Evolutionary conservation across 37 sponge, comb jelly and placozoan genomes (phyloP).

Genomic region (Hormiphora californensis): DNA sequence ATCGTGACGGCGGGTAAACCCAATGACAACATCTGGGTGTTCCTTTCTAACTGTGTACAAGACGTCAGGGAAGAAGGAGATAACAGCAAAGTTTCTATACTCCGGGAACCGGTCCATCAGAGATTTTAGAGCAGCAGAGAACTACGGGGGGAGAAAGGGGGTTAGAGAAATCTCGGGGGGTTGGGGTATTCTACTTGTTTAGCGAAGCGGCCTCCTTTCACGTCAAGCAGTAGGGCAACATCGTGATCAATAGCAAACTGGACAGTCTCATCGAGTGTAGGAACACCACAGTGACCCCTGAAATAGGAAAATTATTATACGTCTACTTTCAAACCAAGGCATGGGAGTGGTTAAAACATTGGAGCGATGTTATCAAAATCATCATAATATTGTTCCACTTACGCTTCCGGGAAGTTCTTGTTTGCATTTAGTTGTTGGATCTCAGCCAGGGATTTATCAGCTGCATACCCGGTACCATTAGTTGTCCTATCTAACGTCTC

Average conservation of each 20-base stretch:
- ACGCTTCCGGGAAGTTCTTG: slow-evolving; percentile 6
- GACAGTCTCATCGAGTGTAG: slow-evolving; percentile 9
- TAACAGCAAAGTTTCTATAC: slow-evolving; percentile 36
- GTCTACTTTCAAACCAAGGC: too few species aligned
- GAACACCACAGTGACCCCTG: slow-evolving; percentile 3
- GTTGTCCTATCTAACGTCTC: slow-evolving; percentile 9
- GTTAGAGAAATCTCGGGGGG: too few species aligned
- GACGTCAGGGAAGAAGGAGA: slow-evolving; percentile 53
- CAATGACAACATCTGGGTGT: slow-evolving; percentile 19
- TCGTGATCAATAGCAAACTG: slow-evolving; percentile 16
- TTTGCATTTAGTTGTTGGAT: background rate
- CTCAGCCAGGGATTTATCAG: background rate
- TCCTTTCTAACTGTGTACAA: background rate
- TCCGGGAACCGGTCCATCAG: too few species aligned
- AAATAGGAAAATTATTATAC: too few species aligned
- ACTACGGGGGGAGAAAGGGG: too few species aligned
- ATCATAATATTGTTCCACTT: too few species aligned
- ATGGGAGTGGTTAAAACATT: too few species aligned
- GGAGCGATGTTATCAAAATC: slow-evolving; percentile 8
- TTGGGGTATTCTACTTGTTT: too few species aligned
- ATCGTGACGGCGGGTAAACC: slow-evolving; percentile 37
- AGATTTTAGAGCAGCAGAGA: too few species aligned
- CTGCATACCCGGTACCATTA: background rate
- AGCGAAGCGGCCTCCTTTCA: slow-evolving; percentile 44
- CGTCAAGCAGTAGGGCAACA: background rate